A percentile compares a stretch with the other conserved stretches of the same genome.
These are phyloP conservation scores for Furcula furcula DNA, from an alignment of 2,888 invertebrate genomes.

Conservation along the genomic window DNA sequence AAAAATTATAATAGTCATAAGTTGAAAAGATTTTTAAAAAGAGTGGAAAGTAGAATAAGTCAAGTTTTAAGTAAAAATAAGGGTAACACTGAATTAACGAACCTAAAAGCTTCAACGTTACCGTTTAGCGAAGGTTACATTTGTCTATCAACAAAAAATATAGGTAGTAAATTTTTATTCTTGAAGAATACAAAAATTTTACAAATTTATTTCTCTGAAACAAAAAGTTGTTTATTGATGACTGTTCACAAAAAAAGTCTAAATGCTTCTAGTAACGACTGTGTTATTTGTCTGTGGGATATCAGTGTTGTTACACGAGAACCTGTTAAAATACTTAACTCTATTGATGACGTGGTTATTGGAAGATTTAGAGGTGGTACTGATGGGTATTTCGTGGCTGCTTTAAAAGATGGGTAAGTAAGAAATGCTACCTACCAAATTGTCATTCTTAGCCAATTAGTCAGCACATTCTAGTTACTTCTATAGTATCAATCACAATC, in stretches of 20 bases:
- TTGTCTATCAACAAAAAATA: constrained; percentile 40
- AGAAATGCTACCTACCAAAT: not conserved
- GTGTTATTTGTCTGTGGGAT: constrained; percentile 65
- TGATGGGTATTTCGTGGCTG: constrained; percentile 65
- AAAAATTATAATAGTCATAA: constrained; percentile 44
- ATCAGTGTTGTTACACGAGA: constrained; percentile 51
- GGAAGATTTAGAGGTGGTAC: constrained; percentile 52
- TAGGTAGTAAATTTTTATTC: constrained; percentile 36
- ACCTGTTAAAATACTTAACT: constrained; percentile 57
- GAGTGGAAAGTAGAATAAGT: constrained; percentile 50
- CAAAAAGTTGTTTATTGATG: constrained; percentile 53
- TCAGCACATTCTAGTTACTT: too few species aligned
- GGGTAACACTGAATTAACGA: constrained; percentile 39
- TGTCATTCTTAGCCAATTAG: not conserved
- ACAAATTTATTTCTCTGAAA: constrained; percentile 52
- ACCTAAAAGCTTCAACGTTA: constrained; percentile 46
- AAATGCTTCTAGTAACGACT: constrained; percentile 33
- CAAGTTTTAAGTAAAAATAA: constrained; percentile 50
- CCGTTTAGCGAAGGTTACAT: constrained; percentile 63
- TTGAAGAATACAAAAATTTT: constrained; percentile 48
- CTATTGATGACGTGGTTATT: constrained; percentile 55
- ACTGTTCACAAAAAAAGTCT: constrained; percentile 50
- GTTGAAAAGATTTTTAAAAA: constrained; percentile 60
- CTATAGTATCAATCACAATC: too few species aligned
- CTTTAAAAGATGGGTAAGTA: constrained; percentile 64